phyloP scores from a whole-genome alignment of 2,797 vertebrate species.

The Microhierax caerulescens region DNA sequence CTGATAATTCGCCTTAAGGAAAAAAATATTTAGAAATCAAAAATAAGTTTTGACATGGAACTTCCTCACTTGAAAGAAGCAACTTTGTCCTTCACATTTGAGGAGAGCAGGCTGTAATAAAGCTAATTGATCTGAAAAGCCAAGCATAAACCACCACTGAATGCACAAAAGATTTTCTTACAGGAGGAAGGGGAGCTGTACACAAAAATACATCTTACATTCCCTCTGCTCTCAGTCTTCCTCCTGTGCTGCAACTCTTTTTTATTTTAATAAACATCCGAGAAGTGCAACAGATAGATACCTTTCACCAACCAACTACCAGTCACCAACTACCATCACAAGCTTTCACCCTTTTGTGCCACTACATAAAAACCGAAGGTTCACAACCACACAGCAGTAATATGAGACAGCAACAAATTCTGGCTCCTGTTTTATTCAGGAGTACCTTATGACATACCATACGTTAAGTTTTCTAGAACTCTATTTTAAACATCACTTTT shows the following conservation, averaged over 20 bases:
- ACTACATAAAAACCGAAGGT: not conserved
- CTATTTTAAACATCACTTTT: not conserved
- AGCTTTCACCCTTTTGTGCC: not conserved
- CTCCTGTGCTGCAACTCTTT: not conserved
- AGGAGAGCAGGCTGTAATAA: not conserved
- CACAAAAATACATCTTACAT: not conserved
- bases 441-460: not conserved
- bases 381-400: not conserved
- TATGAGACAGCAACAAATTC: not conserved
- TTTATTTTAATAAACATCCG: not conserved
- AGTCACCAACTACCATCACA: not conserved
- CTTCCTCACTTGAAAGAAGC: not conserved
- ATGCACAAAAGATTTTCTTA: not conserved
- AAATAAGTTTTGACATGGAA: not conserved
- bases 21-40: not conserved
- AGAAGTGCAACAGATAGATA: not conserved
- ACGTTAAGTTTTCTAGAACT: not conserved
- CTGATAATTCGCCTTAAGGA: not conserved
- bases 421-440: not conserved
- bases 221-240: not conserved
- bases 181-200: not conserved
- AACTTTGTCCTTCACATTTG: not conserved
- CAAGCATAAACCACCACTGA: not conserved
- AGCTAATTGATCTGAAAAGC: not conserved
- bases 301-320: not conserved